Conservation (phyloP, 1,140 invertebrate species). For the Lutraria rhynchaena region DNA sequence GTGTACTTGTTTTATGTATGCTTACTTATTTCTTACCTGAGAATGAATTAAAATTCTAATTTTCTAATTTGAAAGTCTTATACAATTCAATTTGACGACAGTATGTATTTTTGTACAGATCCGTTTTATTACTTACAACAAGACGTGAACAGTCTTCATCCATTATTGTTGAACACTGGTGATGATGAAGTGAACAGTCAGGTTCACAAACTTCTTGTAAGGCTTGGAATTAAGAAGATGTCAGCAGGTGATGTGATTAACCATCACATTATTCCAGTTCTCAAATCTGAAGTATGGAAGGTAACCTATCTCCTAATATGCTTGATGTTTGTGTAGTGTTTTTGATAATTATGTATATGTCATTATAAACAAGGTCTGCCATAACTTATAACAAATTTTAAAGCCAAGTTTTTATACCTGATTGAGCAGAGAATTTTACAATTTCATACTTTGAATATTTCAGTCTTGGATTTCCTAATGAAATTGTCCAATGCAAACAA, state of each 20-base stretch:
- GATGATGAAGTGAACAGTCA: conserved; percentile 78
- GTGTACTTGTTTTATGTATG: no score
- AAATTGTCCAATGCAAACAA: no score
- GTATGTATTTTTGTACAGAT: no score
- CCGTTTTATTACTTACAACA: conserved; percentile 67
- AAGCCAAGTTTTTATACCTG: neutral
- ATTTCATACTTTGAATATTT: no score
- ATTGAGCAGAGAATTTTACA: neutral
- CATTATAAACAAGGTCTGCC: neutral
- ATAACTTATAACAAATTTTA: neutral
- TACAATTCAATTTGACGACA: no score
- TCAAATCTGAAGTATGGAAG: conserved; percentile 73
- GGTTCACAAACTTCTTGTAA: conserved; percentile 74
- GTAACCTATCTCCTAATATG: conserved; percentile 64
- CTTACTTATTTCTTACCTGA: no score
- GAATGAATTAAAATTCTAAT: no score
- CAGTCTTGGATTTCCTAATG: no score
- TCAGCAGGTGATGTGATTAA: conserved; percentile 76
- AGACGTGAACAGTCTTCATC: conserved; percentile 76
- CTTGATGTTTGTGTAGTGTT: neutral
- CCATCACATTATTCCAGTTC: conserved; percentile 78
- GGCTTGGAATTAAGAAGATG: conserved; percentile 73
- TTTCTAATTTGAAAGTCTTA: no score
- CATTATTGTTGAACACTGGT: conserved; percentile 63
- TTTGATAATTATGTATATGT: neutral